Evolutionary conservation across 64 coral and sea anemone genomes (phyloP).

Genomic region (Cladopsammia gracilis): DNA sequence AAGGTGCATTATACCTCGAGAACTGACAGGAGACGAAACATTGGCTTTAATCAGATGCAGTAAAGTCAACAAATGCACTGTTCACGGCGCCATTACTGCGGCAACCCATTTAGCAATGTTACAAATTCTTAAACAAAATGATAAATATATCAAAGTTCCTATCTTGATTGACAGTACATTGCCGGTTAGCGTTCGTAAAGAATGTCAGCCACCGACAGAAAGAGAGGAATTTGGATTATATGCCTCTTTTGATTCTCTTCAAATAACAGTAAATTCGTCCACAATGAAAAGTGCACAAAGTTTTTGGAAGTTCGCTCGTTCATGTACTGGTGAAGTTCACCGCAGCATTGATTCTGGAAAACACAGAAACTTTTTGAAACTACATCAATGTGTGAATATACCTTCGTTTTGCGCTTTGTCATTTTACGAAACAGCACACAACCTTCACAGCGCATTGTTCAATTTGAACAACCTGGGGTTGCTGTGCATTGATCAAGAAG

Average conservation of each 20-base stretch:
- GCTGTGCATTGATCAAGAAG: no score
- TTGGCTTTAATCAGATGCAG: conserved; percentile 1
- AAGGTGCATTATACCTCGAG: conserved; percentile 8
- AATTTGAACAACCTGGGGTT: no score
- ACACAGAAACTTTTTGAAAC: background rate
- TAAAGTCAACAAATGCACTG: conserved; percentile 43
- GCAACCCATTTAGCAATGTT: background rate
- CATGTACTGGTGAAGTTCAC: conserved; percentile 25
- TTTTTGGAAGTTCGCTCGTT: conserved; percentile 76
- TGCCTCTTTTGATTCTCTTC: conserved; percentile 2
- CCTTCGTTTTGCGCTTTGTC: no score
- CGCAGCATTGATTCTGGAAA: background rate
- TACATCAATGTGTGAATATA: no score
- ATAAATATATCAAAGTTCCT: background rate
- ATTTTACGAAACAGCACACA: no score
- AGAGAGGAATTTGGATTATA: conserved; percentile 72
- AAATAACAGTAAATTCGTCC: conserved; percentile 19
- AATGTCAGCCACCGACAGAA: conserved; percentile 47
- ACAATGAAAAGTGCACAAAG: background rate
- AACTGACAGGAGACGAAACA: conserved; percentile 25
- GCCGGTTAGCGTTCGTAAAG: conserved; percentile 34
- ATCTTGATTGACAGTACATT: conserved; percentile 1
- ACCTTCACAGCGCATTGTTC: no score
- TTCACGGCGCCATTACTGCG: conserved; percentile 64
- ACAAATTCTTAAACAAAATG: conserved; percentile 2